Base-by-base conservation (phyloP, 1,140 invertebrate species). In the Sitobion miscanthi region DNA sequence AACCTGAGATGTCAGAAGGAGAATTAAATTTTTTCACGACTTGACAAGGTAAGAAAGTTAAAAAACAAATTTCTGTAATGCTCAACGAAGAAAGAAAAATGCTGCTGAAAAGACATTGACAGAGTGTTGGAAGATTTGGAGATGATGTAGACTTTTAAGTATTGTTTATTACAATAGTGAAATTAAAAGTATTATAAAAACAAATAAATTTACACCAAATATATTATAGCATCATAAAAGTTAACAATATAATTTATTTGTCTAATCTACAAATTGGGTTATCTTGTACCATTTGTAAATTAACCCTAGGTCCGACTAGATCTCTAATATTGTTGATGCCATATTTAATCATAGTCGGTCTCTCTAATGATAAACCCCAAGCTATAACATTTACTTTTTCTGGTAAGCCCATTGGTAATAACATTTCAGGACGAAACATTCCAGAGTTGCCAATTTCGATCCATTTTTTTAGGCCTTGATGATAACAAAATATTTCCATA, bases 331-430 rank as follows among this genome's bases (percentile, higher is more conserved):
- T 99, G 95, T 99, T 98, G 94, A 99, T 97, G 45, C 98, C 98
- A 95, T 99, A 99, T 95, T 99, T 99, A 95, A 99, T 99, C 99
- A 99, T 99, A 20, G 99, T 99, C 17, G 99, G 99, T 94, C 99
- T 97, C 96, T 99, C 99, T 93, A 99, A 95, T 0, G 99, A 99
- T 57, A 99, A 96, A 38, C 99, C 99, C 98, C 99, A 99, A 11
- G 98, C 99, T 94, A 99, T 98, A 23, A 99, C 99, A 94, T 97
- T 97, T 0, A 99, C 99, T 96, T 99, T 97, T 94, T 97, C 96
- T 0, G 99, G 99, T 62, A 99, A 95, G 35, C 99, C 98, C 99
- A 99, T 99, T 4, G 99, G 99, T 86, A 98, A 95, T 93, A 99
- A 95, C 98, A 99, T 98, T 96, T 99, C 99, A 3, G 99, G 99